phyloP scores from a whole-genome alignment of 1,140 invertebrate species.

The Polypedilum vanderplanki region DNA sequence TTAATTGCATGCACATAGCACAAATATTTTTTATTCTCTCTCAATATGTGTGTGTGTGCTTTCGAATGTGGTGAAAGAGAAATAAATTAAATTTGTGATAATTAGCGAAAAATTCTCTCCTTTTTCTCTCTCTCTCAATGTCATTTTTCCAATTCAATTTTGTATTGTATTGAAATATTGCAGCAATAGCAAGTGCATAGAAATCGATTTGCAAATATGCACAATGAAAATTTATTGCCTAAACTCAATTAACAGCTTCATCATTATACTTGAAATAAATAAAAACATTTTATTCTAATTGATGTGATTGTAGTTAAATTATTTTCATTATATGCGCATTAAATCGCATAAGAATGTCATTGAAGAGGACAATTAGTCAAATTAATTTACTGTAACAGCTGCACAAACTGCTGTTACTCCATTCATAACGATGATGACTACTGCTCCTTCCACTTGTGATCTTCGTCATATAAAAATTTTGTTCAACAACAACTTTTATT shows the following conservation, averaged over 20 bases:
- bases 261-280: neutral
- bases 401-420: neutral
- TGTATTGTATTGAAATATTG: neutral
- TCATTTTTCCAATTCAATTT: neutral
- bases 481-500: neutral
- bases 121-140: neutral
- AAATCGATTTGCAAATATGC: neutral
- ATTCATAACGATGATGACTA: constrained; percentile 13
- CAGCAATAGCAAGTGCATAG: neutral
- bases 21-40: neutral
- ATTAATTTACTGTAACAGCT: neutral
- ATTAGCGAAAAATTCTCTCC: constrained; percentile 10
- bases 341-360: constrained; percentile 7
- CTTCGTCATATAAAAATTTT: neutral
- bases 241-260: neutral
- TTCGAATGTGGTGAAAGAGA: neutral
- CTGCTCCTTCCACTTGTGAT: neutral
- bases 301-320: neutral
- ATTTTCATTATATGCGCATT: neutral
- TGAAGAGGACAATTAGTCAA: neutral
- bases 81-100: constrained; percentile 15
- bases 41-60: neutral
- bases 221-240: neutral
- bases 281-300: neutral
- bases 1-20: neutral